Evolutionary conservation across 2,113 vertebrate genomes (phyloP).

Genomic region (Oplegnathus fasciatus): DNA sequence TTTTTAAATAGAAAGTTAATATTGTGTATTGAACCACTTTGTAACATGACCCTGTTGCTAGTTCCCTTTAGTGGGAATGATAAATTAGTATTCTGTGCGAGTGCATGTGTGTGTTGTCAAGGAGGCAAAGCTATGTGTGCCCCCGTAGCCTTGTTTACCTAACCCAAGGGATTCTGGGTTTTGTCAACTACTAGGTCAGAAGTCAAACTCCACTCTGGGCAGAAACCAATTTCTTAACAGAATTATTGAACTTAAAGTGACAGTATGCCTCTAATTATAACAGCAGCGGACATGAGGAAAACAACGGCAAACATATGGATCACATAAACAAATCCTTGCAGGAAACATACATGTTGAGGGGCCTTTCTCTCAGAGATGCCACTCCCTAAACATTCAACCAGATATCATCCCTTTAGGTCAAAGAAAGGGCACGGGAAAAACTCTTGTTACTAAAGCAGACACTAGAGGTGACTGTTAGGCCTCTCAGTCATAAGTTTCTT

Average conservation of each 20-base stretch:
- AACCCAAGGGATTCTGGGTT: constrained; percentile 63
- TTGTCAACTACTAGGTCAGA: constrained; percentile 58
- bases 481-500: background rate
- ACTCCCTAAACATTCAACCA: constrained; percentile 9
- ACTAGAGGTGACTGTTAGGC: background rate
- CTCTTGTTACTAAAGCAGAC: background rate
- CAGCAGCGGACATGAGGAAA: background rate
- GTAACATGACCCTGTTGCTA: background rate
- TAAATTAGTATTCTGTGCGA: constrained; percentile 35
- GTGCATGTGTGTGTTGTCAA: constrained; percentile 54
- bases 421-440: background rate
- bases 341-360: background rate
- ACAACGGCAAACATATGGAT: background rate
- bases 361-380: constrained; percentile 7
- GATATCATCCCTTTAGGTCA: constrained; percentile 6
- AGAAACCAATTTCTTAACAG: background rate
- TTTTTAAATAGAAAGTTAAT: background rate
- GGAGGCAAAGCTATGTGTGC: constrained; percentile 49
- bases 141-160: constrained; percentile 54
- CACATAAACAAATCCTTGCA: background rate
- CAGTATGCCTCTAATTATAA: background rate
- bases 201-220: constrained; percentile 34
- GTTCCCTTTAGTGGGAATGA: constrained; percentile 11
- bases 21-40: background rate
- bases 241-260: background rate